A percentile compares a stretch with the other conserved stretches of the same genome.
Conservation (phyloP, 2,888 invertebrate species). For the Tetrapedia diversipes region DNA sequence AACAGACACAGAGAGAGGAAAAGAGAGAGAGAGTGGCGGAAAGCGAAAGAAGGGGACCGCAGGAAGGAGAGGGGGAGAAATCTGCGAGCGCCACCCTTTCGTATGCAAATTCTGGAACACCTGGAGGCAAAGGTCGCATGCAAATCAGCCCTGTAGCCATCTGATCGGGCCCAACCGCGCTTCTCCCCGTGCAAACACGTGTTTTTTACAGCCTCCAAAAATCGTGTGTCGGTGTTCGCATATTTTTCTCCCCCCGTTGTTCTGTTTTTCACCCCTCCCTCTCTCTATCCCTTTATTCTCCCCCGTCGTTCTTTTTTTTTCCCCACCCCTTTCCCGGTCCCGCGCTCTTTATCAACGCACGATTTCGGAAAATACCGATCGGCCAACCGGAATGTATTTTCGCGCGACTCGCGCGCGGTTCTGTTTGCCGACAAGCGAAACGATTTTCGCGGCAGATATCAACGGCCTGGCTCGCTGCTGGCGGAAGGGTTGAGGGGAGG, state of each 20-base stretch:
- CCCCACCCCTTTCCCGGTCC: conserved; percentile 13
- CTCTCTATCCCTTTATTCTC: background rate
- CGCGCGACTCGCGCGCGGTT: conserved; percentile 16
- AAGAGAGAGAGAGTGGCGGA: conserved; percentile 22
- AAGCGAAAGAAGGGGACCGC: conserved; percentile 30
- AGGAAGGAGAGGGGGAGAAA: conserved; percentile 60
- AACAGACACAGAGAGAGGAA: conserved; percentile 24
- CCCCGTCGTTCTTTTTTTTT: background rate
- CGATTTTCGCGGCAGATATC: conserved; percentile 56
- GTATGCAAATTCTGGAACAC: conserved; percentile 82
- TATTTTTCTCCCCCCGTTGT: conserved; percentile 7
- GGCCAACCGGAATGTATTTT: conserved; percentile 33
- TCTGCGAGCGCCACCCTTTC: conserved; percentile 80
- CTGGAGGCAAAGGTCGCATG: conserved; percentile 81
- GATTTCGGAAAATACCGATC: conserved; percentile 42
- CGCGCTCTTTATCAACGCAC: conserved; percentile 21
- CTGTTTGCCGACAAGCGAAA: conserved; percentile 56
- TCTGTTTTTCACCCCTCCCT: background rate
- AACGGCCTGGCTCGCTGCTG: background rate
- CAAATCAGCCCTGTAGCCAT: conserved; percentile 78
- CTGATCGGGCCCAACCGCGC: conserved; percentile 69
- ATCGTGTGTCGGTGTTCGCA: conserved; percentile 50
- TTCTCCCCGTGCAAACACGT: conserved; percentile 62
- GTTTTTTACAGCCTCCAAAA: conserved; percentile 61
- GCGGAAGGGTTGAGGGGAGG: background rate